Conservation (phyloP, 2,797 vertebrate species). For the Tympanoctomys barrerae region DNA sequence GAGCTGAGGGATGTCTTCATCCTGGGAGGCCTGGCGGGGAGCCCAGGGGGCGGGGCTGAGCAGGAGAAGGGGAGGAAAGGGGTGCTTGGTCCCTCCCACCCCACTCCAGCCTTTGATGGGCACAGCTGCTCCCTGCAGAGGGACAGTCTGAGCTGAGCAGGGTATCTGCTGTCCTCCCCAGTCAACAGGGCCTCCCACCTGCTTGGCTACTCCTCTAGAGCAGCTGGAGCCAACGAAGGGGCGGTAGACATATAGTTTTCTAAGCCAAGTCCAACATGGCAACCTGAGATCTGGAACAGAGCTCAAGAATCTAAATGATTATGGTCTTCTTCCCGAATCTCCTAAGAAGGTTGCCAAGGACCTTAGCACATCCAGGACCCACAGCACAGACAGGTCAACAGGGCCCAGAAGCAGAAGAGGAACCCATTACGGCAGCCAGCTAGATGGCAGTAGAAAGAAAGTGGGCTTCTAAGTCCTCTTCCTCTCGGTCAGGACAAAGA, state of each 20-base stretch:
- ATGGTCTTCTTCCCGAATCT: not conserved
- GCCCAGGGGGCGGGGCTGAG: not conserved
- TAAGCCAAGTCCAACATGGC: not conserved
- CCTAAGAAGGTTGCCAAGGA: not conserved
- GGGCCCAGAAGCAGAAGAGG: not conserved
- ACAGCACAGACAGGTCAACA: rapidly evolving
- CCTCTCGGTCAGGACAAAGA: not conserved
- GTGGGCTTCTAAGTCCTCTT: too few relatives aligned
- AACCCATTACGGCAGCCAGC: rapidly evolving
- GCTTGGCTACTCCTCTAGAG: not conserved
- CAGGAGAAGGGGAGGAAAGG: rapidly evolving
- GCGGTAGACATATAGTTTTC: not conserved
- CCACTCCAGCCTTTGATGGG: not conserved
- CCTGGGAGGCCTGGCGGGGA: not conserved
- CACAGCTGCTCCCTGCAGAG: not conserved
- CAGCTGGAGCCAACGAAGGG: not conserved
- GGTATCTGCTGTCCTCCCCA: not conserved
- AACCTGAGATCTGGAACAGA: not conserved
- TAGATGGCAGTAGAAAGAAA: not conserved
- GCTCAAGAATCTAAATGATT: not conserved
- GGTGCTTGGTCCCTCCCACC: not conserved
- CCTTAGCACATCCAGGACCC: rapidly evolving
- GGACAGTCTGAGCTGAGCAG: not conserved
- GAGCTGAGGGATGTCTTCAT: conserved; percentile 75
- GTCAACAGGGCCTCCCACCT: not conserved